A percentile compares a stretch with the other conserved stretches of the same genome.
Evolutionary conservation across 1,140 invertebrate genomes (phyloP).

Genomic region (Penaeus chinensis): DNA sequence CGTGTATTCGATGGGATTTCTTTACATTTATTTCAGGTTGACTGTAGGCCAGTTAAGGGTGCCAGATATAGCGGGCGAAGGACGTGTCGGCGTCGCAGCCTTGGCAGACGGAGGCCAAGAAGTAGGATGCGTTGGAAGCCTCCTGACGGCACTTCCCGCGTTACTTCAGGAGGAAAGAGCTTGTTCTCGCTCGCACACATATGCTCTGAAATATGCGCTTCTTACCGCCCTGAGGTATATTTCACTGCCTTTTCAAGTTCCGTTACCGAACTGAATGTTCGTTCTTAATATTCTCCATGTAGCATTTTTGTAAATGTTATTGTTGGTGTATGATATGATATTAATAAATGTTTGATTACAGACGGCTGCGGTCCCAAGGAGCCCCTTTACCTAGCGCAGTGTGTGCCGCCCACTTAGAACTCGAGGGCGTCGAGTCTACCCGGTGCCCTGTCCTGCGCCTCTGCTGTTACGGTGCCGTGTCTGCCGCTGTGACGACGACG

Average conservation of each 20-base stretch:
- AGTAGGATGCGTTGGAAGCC: slow-evolving; percentile 34
- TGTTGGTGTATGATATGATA: too few relatives aligned
- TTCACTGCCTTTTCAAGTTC: neutral
- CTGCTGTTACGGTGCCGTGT: slow-evolving; percentile 50
- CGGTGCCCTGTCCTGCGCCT: slow-evolving; percentile 43
- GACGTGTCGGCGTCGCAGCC: slow-evolving; percentile 42
- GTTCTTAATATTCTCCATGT: too few relatives aligned
- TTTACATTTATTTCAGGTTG: slow-evolving; percentile 28
- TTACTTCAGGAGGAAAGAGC: slow-evolving; percentile 43
- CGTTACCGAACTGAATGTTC: too few relatives aligned
- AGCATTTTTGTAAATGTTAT: too few relatives aligned
- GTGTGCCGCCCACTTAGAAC: slow-evolving; percentile 51
- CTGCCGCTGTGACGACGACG: slow-evolving; percentile 46
- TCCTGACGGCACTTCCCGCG: slow-evolving; percentile 32
- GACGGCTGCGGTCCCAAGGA: slow-evolving; percentile 42
- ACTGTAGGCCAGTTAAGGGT: slow-evolving; percentile 47
- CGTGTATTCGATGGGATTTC: too few relatives aligned
- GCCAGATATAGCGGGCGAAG: slow-evolving; percentile 46
- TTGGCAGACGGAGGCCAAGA: slow-evolving; percentile 52
- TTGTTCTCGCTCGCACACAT: slow-evolving; percentile 46
- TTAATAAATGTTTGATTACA: slow-evolving; percentile 9
- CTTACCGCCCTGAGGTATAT: slow-evolving; percentile 43
- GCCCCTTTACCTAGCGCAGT: slow-evolving; percentile 26
- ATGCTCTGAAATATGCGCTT: slow-evolving; percentile 51
- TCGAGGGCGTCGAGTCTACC: neutral